Evolutionary conservation across 2,888 invertebrate genomes (phyloP), one percentile per base, ranked within the genome.

Genomic region (Syrista parreyssii): DNA sequence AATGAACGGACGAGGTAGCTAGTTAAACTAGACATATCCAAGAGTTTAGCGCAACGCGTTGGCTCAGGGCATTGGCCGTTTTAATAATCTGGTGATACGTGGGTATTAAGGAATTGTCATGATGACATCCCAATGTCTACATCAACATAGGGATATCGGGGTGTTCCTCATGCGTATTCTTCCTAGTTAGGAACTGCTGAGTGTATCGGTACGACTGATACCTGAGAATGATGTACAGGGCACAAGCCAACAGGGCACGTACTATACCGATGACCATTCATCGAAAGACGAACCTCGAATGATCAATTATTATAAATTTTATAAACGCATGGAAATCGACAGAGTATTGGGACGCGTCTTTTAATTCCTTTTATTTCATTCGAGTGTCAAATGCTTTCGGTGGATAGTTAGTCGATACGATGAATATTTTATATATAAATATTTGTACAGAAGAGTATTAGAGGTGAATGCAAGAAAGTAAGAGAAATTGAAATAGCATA

Each of bases 351-450:
- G 2, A 55, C 23, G 55, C 9, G 9, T 55, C 15, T 15, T 2
- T 55, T 6, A 23, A 9, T 9, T 15, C 6, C 9, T 23, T 55
- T 12, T 15, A 12, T 36, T 15, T 55, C 1, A 55, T 55, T 55
- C 55, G 55, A 55, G 55, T 55, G 55, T 55, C 55, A 55, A 55
- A 9, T 23, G 23, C 55, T 55, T 55, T 55, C 55, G 55, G 55
- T 55, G 55, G 23, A 55, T 55, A 23, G 55, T 55, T 55, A 9
- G 55, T 83, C 84, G 77, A 82, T 85, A 87, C 82, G 82, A 89
- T 83, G 84, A 88, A 84, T 90, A 91, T 91, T 91, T 91, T 91
- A 90, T 90, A 91, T 91, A 91, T 88, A 89, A 86, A 90, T 91
- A 90, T 91, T 91, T 91, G 90, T 91, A 91, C 88, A 91, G 85